Base-by-base conservation (phyloP, 2,888 invertebrate species). In the Thereva unica region DNA sequence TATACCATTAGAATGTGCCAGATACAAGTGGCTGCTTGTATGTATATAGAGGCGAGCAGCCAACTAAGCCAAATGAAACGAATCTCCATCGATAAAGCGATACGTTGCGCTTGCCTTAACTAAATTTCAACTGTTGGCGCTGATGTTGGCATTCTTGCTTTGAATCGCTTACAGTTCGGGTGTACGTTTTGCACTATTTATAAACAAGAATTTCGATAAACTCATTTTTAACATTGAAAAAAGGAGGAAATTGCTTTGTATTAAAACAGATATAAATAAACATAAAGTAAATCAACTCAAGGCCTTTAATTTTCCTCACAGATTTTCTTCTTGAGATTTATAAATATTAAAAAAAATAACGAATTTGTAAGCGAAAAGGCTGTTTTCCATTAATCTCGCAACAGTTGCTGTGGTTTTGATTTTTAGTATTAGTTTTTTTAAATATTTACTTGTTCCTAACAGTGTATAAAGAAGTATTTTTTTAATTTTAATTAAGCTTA, bases 141-240 rank as follows among this genome's bases (percentile, higher is more conserved):
- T 61, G 61, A 61, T 73, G 79, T 79, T 78, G 76, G 80, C 76
- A 80, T 80, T 80, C 79, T 79, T 78, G 79, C 73, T 80, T 78
- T 75, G 77, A 75, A 76, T 76, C 75, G 77, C 78, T 78, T 78
- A 74, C 76, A 73, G 79, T 76, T 75, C 78, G 79, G 80, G 78
- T 77, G 78, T 75, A 68, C 65, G 66, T 65, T 68, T 56, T 50
- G 23, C 45, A 7, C 35, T 34, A 34, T 50, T 42, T 50, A 50
- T 23, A 50, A 50, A 50, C 50, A 50, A n/a, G n/a, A 3, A 42
- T 42, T 42, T 42, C 9, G 9, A 42, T 8, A 42, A 42, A 42
- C 4, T 42, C 23, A 50, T 50, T 50, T 50, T 50, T 23, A 8
- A 23, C 23, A 10, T 50, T 50, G 5, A 5, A 34, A 23, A 23